Conservation (phyloP, 2,113 vertebrate species). For the Caracal caracal region DNA sequence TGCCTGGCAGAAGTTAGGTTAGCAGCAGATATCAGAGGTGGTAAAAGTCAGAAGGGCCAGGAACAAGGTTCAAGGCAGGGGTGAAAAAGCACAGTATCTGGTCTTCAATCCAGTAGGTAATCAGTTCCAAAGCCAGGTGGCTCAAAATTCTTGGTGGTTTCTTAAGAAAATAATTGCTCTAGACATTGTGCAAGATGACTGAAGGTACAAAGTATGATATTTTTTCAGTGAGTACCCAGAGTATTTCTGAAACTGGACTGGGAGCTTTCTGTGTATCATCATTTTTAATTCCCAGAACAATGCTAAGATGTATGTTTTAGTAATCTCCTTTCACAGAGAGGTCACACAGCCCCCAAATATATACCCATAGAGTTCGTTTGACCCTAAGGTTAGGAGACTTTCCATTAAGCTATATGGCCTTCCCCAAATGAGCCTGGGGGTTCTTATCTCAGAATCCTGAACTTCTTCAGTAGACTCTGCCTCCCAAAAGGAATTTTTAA, state of each 20-base stretch:
- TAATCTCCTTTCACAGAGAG: not conserved
- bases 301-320: not conserved
- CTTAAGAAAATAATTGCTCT: not conserved
- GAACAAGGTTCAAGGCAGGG: not conserved
- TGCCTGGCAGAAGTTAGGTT: not conserved
- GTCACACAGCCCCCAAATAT: not conserved
- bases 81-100: not conserved
- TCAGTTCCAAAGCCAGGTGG: not conserved
- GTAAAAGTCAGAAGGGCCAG: not conserved
- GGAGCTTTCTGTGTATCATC: not conserved
- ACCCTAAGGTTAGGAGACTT: not conserved
- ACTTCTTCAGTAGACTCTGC: not conserved
- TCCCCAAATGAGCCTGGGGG: not conserved
- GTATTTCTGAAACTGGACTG: not conserved
- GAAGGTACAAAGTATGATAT: not conserved
- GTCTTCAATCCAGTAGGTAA: not conserved
- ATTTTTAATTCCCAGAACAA: not conserved
- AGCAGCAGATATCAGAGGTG: not conserved
- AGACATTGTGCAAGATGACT: not conserved
- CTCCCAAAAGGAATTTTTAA: not conserved
- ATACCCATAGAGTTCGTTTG: not conserved
- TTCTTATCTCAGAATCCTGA: not conserved
- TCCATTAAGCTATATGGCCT: not conserved
- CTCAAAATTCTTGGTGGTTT: not conserved
- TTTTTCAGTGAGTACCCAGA: not conserved